A percentile compares a stretch with the other conserved stretches of the same genome.
phyloP scores from a whole-genome alignment of 2,113 vertebrate species.

The Procavia capensis region DNA sequence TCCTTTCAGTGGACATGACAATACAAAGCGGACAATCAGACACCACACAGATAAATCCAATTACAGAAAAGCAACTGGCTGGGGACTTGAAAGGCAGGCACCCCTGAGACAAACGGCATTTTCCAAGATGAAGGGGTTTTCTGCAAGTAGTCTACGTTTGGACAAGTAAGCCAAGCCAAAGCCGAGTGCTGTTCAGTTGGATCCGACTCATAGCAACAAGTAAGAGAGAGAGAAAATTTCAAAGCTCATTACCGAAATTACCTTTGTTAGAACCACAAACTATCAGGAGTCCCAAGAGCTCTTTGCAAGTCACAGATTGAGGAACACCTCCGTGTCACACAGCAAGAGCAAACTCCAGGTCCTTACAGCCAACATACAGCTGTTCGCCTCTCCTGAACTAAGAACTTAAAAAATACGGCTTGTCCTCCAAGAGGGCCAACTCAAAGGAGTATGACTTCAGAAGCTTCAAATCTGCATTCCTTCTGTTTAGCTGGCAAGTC shows the following conservation, averaged over 20 bases:
- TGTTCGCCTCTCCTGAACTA: neutral
- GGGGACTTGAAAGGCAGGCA: neutral
- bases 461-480: neutral
- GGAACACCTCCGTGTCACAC: neutral
- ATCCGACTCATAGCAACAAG: no score
- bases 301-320: neutral
- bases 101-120: neutral
- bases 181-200: no score
- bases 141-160: rapidly evolving
- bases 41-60: neutral
- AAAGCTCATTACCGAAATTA: neutral
- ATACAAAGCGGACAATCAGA: neutral
- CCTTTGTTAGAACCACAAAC: neutral
- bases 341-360: neutral
- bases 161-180: neutral
- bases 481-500: neutral
- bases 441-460: neutral
- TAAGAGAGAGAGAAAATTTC: neutral
- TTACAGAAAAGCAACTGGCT: neutral
- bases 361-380: neutral
- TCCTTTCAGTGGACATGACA: neutral
- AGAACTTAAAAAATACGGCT: neutral
- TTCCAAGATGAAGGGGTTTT: neutral
- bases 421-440: neutral
- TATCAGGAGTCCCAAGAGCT: neutral